A percentile compares a stretch with the other conserved stretches of the same genome.
Evolutionary conservation across 1,140 invertebrate genomes (phyloP).

Genomic region (Eciton burchellii): DNA sequence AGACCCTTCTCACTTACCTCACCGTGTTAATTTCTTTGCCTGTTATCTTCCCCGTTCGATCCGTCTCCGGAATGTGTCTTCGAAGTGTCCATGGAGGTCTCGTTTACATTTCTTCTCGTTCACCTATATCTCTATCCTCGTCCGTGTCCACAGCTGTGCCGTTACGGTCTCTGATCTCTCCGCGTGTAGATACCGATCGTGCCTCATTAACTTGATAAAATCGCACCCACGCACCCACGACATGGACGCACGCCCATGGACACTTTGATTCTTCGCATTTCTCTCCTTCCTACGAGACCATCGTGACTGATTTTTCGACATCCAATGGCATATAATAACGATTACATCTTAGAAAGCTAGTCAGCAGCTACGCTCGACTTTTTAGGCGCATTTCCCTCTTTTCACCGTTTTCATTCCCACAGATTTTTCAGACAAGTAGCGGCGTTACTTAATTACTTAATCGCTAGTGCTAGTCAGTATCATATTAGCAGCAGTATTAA

Average conservation of each 20-base stretch:
- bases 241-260: constrained; percentile 13
- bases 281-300: constrained; percentile 30
- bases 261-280: constrained; percentile 38
- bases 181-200: constrained; percentile 21
- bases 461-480: constrained; percentile 70
- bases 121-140: background rate
- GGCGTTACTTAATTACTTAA: constrained; percentile 68
- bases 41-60: constrained; percentile 23
- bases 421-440: constrained; percentile 66
- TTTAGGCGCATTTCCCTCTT: constrained; percentile 72
- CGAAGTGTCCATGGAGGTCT: constrained; percentile 59
- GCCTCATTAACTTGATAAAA: constrained; percentile 8
- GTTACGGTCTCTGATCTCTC: background rate
- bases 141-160: background rate
- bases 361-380: constrained; percentile 77
- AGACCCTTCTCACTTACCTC: constrained; percentile 43
- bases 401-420: constrained; percentile 60
- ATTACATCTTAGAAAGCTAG: constrained; percentile 78
- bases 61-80: constrained; percentile 5
- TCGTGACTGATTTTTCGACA: constrained; percentile 58
- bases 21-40: constrained; percentile 64
- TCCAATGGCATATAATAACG: constrained; percentile 66
- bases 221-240: background rate
- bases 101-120: background rate
- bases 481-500: constrained; percentile 72